Base-by-base conservation (phyloP, 2,888 invertebrate genomes). In the Thymelicus acteon region DNA sequence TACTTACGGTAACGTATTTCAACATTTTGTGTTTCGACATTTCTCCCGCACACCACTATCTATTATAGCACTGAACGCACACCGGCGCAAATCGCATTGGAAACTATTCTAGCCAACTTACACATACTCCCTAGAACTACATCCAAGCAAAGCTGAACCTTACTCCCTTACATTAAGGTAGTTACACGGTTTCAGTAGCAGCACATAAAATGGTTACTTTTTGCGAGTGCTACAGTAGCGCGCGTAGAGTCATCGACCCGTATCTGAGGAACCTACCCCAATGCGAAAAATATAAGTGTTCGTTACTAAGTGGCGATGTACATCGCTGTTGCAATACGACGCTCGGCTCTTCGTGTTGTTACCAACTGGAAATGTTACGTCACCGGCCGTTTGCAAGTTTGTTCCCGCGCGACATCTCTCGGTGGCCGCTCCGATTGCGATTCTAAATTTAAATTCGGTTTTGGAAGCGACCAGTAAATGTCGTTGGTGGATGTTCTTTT, bases 211-310 rank as follows among this genome's bases (percentile, higher is more conserved):
- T 70, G 49, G 70, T 49, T 60, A 64, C 52, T 65, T 71, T 71
- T 71, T 71, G 71, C 71, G 65, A 71, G 58, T 44, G 48, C 31
- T 47, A 15, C 47, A 37, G 44, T 79, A 76, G 83, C 78, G 81
- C 80, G 81, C 75, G 80, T 80, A 77, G 76, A 89, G 92, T 91
- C 92, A 86, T 85, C 86, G 92, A 92, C 90, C 91, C 85, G 86
- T 85, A 85, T 86, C 87, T 83, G 76, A 66, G 71, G 83, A 89
- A 89, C 92, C 92, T 92, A 92, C 89, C 92, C 89, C 92, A 92
- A 92, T 83, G 80, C 82, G 86, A 89, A 90, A 90, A 90, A 87
- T 89, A 79, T 80, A 78, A 77, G 73, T 79, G 77, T 71, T 72
- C 62, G 75, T 80, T 80, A 78, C 78, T 75, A 77, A 80, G 76